Base-by-base conservation (phyloP, 2,888 invertebrate genomes). In the Bimastos eiseni region DNA sequence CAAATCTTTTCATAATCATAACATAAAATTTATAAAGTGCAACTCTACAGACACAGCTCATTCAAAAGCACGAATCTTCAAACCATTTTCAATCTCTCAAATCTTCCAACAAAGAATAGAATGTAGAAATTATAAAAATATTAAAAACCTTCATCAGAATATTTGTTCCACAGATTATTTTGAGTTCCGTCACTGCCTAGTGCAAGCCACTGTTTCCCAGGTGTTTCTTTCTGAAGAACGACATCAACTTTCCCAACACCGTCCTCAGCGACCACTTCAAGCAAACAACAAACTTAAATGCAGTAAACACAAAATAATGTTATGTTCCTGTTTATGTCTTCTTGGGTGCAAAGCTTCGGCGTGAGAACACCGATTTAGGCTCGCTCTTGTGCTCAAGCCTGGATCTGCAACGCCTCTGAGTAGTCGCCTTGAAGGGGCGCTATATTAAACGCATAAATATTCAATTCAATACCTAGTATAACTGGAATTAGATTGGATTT, bases 201-300 rank as follows among this genome's bases (percentile, higher is more conserved):
- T 15, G 49, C 24, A 30, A 30, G n/a, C 94, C 95, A 94, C 90
- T 93, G 93, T 55, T 92, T 89, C 1, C 93, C 93, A 24, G 91
- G 49, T 13, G 91, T 89, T 30, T 90, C 91, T 92, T 95, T 95
- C 44, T 91, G 91, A 11, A 94, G 91, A 41, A 93, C 41, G 15
- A 95, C 92, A 86, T 95, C 94, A 36, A 94, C 93, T 91, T 94
- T 94, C 0, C 94, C 94, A 91, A 92, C 92, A 30, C 8, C 24
- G 24, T 34, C 41, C 41, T 37, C 41, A 90, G 37, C 24, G 83
- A 83, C 38, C 38, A 88, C 38, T 88, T 30, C 21, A 86, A 34
- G 2, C 36, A 86, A 86, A 86, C 86, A 86, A 36, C 86, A 86
- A 70, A 70, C 70, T n/a, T 70, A 70, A 70, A 70, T 30, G n/a